Evolutionary conservation across 2,113 vertebrate genomes (phyloP).

Genomic region (Rhizomys pruinosus): DNA sequence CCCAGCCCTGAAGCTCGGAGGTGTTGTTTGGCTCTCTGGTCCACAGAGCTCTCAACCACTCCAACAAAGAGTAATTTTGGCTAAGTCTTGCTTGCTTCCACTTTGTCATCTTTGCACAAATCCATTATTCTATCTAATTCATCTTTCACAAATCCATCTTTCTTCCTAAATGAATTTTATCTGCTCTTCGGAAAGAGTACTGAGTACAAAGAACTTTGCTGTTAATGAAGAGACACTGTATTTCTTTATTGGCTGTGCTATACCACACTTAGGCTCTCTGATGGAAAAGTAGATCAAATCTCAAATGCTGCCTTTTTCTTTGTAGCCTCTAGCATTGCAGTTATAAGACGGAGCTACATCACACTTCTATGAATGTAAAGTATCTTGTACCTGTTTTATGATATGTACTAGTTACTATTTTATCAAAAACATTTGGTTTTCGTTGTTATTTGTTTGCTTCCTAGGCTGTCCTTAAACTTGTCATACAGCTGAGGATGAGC

Average conservation of each 20-base stretch:
- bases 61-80: no score
- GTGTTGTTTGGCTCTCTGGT: no score
- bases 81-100: conserved; percentile 72
- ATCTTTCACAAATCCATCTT: conserved; percentile 60
- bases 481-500: not conserved
- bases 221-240: conserved; percentile 62
- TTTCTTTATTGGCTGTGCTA: conserved; percentile 74
- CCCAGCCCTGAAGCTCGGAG: not conserved
- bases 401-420: no score
- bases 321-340: conserved; percentile 86
- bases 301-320: conserved; percentile 85
- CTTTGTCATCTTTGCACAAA: no score
- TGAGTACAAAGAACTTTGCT: conserved; percentile 73
- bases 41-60: no score
- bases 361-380: no score
- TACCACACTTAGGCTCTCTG: conserved; percentile 80
- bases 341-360: conserved; percentile 86
- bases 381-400: conserved; percentile 86
- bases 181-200: conserved; percentile 79
- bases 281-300: conserved; percentile 84
- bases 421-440: conserved; percentile 44
- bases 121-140: no score
- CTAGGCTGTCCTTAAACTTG: not conserved
- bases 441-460: not conserved
- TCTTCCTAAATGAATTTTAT: conserved; percentile 78